These are phyloP conservation scores for Cricetomys ansorgei DNA, from an alignment of 2,113 vertebrate genomes.

Conservation along the genomic window DNA sequence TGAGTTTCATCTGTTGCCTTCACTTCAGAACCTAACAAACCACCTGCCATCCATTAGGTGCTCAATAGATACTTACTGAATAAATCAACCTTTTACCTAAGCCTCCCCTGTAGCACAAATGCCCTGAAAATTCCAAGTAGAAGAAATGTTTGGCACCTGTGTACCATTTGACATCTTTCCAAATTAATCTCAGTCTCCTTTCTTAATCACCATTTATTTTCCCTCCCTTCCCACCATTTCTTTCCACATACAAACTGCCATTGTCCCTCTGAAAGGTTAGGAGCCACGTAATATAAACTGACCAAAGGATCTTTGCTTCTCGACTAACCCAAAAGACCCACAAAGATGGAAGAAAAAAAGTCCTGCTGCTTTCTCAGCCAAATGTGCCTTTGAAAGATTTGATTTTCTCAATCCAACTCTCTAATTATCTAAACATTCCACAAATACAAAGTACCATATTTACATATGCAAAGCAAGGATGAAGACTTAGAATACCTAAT, in stretches of 20 bases:
- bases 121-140: not conserved
- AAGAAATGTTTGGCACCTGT: not conserved
- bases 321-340: slow-evolving; percentile 7
- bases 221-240: slow-evolving; percentile 29
- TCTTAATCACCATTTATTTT: slow-evolving; percentile 23
- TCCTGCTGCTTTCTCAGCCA: slow-evolving; percentile 55
- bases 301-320: slow-evolving; percentile 40
- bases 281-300: slow-evolving; percentile 41
- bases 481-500: slow-evolving; percentile 55
- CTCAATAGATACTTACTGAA: not conserved
- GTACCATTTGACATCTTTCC: not conserved
- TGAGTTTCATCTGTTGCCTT: not conserved
- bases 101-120: not conserved
- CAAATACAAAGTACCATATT: slow-evolving; percentile 68
- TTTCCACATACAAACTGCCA: slow-evolving; percentile 38
- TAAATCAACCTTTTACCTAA: slow-evolving; percentile 13
- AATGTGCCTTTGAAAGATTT: slow-evolving; percentile 62
- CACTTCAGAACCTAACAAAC: not conserved
- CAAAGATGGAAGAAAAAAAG: not conserved
- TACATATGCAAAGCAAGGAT: slow-evolving; percentile 68
- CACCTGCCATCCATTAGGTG: not conserved
- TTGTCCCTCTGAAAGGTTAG: slow-evolving; percentile 36
- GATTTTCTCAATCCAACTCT: slow-evolving; percentile 59
- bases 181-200: not conserved
- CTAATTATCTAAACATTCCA: slow-evolving; percentile 74